Conservation (phyloP, 2,113 vertebrate species). For the Pelmatolapia mariae region DNA sequence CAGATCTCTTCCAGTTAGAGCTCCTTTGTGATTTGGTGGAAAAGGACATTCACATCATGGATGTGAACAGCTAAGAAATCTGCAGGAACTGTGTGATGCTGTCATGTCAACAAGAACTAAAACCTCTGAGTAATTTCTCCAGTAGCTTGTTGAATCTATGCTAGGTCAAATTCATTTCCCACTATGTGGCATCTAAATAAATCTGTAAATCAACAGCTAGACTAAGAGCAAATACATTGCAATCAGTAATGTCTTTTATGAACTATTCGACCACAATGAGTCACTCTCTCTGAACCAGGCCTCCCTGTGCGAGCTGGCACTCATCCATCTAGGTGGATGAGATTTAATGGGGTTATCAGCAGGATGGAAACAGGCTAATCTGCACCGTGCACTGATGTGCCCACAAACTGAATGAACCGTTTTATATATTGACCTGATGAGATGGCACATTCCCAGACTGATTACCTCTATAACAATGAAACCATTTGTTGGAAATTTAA, state of each 20-base stretch:
- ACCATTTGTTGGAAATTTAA: not conserved
- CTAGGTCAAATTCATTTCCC: not conserved
- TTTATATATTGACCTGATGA: slow-evolving; percentile 3
- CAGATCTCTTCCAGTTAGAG: not conserved
- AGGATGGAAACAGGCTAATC: not conserved
- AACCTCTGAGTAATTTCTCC: not conserved
- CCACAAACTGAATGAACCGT: not conserved
- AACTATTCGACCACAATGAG: not conserved
- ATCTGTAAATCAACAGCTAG: not conserved
- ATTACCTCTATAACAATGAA: not conserved
- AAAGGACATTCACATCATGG: not conserved
- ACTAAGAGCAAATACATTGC: not conserved
- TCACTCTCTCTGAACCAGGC: not conserved
- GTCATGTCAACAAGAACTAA: not conserved
- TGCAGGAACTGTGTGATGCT: not conserved
- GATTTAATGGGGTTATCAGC: not conserved
- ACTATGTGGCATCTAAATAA: not conserved
- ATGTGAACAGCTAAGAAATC: not conserved
- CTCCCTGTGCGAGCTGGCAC: not conserved
- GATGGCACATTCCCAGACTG: not conserved
- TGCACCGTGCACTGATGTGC: not conserved
- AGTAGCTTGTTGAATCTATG: not conserved
- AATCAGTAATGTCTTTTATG: not conserved
- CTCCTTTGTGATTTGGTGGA: not conserved
- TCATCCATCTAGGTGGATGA: not conserved